Evolutionary conservation across 1,140 invertebrate genomes (phyloP), one percentile per base, ranked within the genome.

Genomic region (Drosophila ogumai): DNA sequence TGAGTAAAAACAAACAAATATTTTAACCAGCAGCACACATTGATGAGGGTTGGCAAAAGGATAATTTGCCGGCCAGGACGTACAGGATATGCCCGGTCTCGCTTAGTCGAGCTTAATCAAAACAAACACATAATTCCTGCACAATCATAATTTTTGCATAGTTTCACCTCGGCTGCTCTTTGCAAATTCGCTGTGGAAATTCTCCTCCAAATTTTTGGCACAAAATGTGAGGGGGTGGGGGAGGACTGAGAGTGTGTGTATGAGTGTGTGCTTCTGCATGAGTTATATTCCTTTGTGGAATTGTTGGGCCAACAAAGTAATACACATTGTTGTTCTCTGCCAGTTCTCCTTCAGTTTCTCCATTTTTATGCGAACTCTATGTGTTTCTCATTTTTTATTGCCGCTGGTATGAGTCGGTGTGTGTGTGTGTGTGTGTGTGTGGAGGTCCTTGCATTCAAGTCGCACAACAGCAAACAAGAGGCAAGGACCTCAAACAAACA

Each of bases 91-190:
- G 60, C 47, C 12, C 17, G 47, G 66, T 25, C 40, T 54, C 68
- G 68, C 36, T 52, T 32, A 41, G 80, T 40, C 56, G 57, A 67
- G 59, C 80, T 86, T 87, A 75, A 75, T 86, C 80, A 80, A 85
- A 85, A 85, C 82, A 85, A 85, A 77, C 57, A 86, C 82, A 85
- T 85, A 86, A 81, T 85, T 85, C 49, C 81, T 75, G 68, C 60
- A 64, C 43, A 75, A 79, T 85, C 82, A 84, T 79, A 81, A 81
- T 81, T 81, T 77, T 77, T 50, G 52, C 79, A 59, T 69, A 54
- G 60, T 72, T 78, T 63, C 52, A 72, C 49, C 60, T 79, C 50
- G 56, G 49, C 43, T 63, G 31, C 34, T 32, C 22, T 46, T 8
- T 36, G 17, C 13, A 41, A 60, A 46, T 64, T 64, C 59, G 58